A percentile compares a stretch with the other conserved stretches of the same genome.
phyloP scores from a whole-genome alignment of 2,888 invertebrate species.

The Corythucha ciliata region DNA sequence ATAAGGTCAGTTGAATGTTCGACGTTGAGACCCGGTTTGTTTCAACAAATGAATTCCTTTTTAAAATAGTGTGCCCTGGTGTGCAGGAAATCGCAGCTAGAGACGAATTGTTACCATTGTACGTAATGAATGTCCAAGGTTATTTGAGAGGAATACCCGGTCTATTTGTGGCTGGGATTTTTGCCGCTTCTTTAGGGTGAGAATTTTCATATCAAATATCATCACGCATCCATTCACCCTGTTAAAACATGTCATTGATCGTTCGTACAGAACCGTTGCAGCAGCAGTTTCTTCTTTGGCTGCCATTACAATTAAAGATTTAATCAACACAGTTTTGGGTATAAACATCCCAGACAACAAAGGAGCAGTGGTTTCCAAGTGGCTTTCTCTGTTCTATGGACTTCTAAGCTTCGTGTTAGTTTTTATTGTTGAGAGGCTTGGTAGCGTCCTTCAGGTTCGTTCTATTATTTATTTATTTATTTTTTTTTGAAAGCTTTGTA shows the following conservation, averaged over 20 bases:
- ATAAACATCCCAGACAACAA: constrained; percentile 61
- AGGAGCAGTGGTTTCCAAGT: constrained; percentile 63
- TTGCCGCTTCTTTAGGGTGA: constrained; percentile 90
- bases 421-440: constrained; percentile 75
- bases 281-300: constrained; percentile 90
- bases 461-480: not conserved
- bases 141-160: constrained; percentile 71
- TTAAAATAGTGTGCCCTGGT: constrained; percentile 44
- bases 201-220: too few species aligned
- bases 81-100: constrained; percentile 43
- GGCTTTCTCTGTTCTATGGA: constrained; percentile 63
- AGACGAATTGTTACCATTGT: constrained; percentile 79
- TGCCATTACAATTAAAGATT: constrained; percentile 82
- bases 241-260: too few species aligned
- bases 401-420: constrained; percentile 67
- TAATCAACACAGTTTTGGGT: constrained; percentile 62
- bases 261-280: constrained; percentile 82
- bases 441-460: constrained; percentile 71
- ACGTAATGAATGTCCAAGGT: constrained; percentile 76
- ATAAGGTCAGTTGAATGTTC: constrained; percentile 42
- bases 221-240: too few species aligned
- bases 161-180: constrained; percentile 90
- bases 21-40: too few species aligned
- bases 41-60: too few species aligned
- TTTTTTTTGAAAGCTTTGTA: not conserved